Conservation (phyloP, 2,888 invertebrate species). For the Phengaris arion region DNA sequence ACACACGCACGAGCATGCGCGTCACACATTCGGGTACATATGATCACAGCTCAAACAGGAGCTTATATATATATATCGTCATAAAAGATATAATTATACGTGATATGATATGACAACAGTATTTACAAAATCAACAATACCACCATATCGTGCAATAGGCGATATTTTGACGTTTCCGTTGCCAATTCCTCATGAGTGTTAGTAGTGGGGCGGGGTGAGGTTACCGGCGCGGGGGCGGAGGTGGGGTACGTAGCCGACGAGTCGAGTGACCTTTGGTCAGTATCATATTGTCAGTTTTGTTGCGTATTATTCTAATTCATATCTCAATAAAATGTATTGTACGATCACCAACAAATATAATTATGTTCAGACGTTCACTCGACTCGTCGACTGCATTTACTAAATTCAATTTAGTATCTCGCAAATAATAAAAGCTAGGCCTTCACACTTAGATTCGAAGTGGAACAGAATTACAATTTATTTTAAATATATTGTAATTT, state of each 20-base stretch:
- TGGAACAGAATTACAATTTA: not conserved
- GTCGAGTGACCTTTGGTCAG: not conserved
- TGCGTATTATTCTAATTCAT: too few species aligned
- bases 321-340: not conserved
- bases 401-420: not conserved
- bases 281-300: too few species aligned
- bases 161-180: not conserved
- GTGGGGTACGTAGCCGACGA: not conserved
- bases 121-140: not conserved
- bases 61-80: slow-evolving; percentile 2
- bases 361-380: too few species aligned
- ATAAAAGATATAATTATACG: slow-evolving; percentile 10
- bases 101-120: slow-evolving; percentile 9
- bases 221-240: slow-evolving; percentile 1
- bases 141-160: not conserved
- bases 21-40: slow-evolving; percentile 30
- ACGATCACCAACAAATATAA: too few species aligned
- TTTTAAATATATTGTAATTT: not conserved
- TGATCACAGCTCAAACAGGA: not conserved
- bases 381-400: not conserved
- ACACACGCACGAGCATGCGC: slow-evolving; percentile 23
- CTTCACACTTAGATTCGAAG: not conserved
- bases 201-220: slow-evolving; percentile 23
- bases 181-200: not conserved
- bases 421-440: slow-evolving; percentile 7